Conservation (phyloP, 2,888 invertebrate genomes). For the Ornithoptera alexandrae region DNA sequence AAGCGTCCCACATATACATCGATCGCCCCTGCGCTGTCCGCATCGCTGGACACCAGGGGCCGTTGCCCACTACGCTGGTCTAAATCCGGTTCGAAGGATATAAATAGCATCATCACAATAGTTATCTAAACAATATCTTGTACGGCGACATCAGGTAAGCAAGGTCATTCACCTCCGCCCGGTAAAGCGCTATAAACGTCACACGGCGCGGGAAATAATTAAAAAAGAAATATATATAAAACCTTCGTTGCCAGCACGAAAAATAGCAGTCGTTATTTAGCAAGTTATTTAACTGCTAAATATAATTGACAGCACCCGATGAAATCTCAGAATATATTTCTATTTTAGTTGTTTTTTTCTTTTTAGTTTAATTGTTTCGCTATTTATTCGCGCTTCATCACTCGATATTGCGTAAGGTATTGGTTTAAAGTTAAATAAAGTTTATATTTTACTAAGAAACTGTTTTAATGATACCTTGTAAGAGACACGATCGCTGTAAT, state of each 20-base stretch:
- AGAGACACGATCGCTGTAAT: too few species aligned
- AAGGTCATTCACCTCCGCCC: too few species aligned
- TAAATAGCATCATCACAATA: too few species aligned
- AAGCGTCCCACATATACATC: too few species aligned
- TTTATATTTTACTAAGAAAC: constrained; percentile 29
- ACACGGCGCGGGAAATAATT: background rate
- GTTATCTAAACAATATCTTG: too few species aligned
- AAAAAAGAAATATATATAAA: background rate
- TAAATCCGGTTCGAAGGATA: too few species aligned
- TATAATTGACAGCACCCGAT: background rate
- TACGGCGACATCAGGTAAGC: too few species aligned
- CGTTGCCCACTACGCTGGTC: too few species aligned
- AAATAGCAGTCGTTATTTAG: background rate
- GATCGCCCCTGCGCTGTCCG: too few species aligned
- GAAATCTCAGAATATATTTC: background rate
- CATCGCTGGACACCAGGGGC: too few species aligned
- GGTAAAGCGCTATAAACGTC: too few species aligned
- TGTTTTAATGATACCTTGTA: constrained; percentile 7
- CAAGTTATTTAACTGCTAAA: background rate
- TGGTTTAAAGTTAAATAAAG: constrained; percentile 24
- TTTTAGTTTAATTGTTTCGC: constrained; percentile 22
- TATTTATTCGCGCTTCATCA: constrained; percentile 28
- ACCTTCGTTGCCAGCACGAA: background rate
- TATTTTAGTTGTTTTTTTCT: constrained; percentile 3
- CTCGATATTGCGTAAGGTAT: constrained; percentile 8